phyloP scores from a whole-genome alignment of 2,113 vertebrate species.

The Origma solitaria region DNA sequence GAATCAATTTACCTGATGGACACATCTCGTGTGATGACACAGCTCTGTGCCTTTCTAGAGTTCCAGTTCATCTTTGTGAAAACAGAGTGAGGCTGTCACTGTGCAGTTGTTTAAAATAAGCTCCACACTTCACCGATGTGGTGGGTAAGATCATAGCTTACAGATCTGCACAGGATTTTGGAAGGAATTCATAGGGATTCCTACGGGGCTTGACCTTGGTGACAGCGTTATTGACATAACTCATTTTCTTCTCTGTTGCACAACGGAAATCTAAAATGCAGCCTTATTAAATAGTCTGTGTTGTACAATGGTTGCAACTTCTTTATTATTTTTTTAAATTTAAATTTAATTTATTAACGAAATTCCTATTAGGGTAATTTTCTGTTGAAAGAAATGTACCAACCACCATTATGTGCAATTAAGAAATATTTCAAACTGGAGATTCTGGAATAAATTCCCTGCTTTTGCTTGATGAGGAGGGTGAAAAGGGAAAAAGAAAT shows the following conservation, averaged over 20 bases:
- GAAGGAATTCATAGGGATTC: conserved; percentile 17
- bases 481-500: background rate
- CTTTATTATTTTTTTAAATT: background rate
- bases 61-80: background rate
- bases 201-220: background rate
- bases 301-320: background rate
- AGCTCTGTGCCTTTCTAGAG: background rate
- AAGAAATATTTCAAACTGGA: background rate
- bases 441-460: background rate
- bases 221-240: conserved; percentile 23
- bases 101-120: background rate
- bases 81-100: background rate
- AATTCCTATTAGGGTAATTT: background rate
- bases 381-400: background rate
- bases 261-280: background rate
- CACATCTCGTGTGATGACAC: background rate
- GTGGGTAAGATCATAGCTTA: conserved; percentile 20
- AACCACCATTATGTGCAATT: background rate
- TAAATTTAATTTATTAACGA: background rate
- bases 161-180: background rate
- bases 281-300: background rate
- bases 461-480: background rate
- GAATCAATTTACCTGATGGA: background rate
- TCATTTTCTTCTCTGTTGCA: background rate
- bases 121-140: background rate